These are phyloP conservation scores for Hofmannophila pseudospretella DNA, from an alignment of 2,888 invertebrate species.

Conservation along the genomic window DNA sequence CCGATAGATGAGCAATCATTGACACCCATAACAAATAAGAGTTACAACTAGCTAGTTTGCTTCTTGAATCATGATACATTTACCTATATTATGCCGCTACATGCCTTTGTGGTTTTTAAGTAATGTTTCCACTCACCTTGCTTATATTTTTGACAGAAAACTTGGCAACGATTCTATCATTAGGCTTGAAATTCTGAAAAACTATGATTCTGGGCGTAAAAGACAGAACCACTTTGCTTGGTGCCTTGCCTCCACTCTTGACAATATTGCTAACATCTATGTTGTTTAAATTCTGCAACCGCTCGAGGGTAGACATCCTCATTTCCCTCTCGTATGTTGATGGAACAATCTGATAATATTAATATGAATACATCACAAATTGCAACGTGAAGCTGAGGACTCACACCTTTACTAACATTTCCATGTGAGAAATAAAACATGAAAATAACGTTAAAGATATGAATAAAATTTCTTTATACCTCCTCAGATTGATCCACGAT, in stretches of 20 bases:
- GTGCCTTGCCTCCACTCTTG: conserved; percentile 21
- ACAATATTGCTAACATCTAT: conserved; percentile 53
- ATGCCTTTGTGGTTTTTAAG: too few relatives aligned
- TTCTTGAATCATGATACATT: too few relatives aligned
- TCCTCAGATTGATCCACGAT: conserved; percentile 15
- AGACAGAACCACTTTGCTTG: conserved; percentile 37
- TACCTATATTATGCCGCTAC: too few relatives aligned
- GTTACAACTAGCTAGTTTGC: too few relatives aligned
- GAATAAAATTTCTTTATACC: neutral
- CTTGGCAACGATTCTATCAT: conserved; percentile 65
- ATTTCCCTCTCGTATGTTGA: conserved; percentile 61
- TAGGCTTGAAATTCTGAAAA: conserved; percentile 79
- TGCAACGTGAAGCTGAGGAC: neutral
- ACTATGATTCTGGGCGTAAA: conserved; percentile 74
- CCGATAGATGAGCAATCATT: too few relatives aligned
- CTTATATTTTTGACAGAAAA: conserved; percentile 77
- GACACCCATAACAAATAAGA: too few relatives aligned
- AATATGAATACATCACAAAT: conserved; percentile 4
- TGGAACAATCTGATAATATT: conserved; percentile 45
- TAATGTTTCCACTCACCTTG: conserved; percentile 73
- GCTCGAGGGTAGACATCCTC: conserved; percentile 47
- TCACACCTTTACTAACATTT: neutral
- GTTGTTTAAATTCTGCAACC: conserved; percentile 45
- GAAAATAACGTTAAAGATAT: too few relatives aligned
- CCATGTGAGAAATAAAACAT: too few relatives aligned